Conservation (phyloP, 2,797 vertebrate genomes). For the Myiothlypis coronata region DNA sequence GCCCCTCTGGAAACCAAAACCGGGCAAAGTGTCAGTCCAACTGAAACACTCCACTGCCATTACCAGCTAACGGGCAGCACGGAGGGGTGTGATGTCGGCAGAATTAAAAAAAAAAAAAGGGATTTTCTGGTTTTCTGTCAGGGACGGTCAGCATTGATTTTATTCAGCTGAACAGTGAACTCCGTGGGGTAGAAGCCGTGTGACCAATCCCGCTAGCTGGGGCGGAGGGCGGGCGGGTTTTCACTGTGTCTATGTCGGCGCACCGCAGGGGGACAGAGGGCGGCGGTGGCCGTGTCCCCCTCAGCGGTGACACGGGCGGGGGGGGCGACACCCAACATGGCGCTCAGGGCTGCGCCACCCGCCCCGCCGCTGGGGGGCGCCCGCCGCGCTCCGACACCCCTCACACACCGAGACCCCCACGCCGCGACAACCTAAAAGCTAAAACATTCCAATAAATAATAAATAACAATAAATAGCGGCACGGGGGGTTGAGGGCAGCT, state of each 20-base stretch:
- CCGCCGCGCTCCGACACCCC: not conserved
- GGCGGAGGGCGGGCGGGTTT: not conserved
- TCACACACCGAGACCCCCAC: not conserved
- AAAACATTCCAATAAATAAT: not conserved
- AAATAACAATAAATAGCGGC: not conserved
- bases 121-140: not conserved
- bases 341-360: not conserved
- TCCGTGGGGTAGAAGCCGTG: not conserved
- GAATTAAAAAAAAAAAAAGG: not conserved
- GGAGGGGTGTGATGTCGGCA: not conserved
- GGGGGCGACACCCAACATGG: slow-evolving; percentile 12
- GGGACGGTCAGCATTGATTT: not conserved
- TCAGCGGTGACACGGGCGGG: not conserved
- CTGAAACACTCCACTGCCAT: not conserved
- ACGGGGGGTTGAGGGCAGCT: not conserved
- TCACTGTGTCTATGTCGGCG: not conserved
- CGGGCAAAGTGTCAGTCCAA: slow-evolving; percentile 41
- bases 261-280: not conserved
- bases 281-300: not conserved
- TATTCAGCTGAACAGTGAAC: not conserved
- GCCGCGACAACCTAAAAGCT: not conserved
- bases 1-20: slow-evolving; percentile 85
- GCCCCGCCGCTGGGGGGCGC: not conserved
- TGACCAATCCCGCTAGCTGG: not conserved
- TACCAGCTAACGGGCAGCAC: not conserved